A percentile compares a stretch with the other conserved stretches of the same genome.
phyloP scores from a whole-genome alignment of 2,888 invertebrate species.

The Phrixothrix hirtus region DNA sequence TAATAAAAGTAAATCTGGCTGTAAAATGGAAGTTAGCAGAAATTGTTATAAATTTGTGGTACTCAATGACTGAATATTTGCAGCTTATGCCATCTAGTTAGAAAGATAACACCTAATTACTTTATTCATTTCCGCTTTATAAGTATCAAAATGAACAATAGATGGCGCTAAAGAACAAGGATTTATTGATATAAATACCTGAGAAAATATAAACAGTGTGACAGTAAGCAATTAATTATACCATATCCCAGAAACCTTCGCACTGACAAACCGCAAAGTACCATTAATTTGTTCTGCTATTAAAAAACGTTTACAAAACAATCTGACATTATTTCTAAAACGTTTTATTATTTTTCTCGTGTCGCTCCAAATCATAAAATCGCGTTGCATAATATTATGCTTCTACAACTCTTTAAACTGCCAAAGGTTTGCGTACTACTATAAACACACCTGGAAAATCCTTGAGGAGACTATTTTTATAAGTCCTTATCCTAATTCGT shows the following conservation, averaged over 20 bases:
- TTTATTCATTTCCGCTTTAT: not conserved
- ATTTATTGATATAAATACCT: too few relatives aligned
- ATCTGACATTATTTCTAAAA: slow-evolving; percentile 15
- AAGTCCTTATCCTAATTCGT: slow-evolving; percentile 39
- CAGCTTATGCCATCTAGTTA: too few relatives aligned
- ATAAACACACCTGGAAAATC: slow-evolving; percentile 31
- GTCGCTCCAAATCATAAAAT: slow-evolving; percentile 20
- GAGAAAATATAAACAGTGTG: not conserved
- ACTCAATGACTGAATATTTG: too few relatives aligned
- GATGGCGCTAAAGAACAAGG: not conserved
- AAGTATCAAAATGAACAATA: not conserved
- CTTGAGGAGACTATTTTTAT: slow-evolving; percentile 35
- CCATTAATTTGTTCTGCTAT: slow-evolving; percentile 14
- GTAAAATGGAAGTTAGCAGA: too few relatives aligned
- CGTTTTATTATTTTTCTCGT: slow-evolving; percentile 19
- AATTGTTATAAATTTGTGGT: too few relatives aligned
- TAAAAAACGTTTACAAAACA: slow-evolving; percentile 11
- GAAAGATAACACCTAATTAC: too few relatives aligned
- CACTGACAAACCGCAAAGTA: slow-evolving; percentile 6
- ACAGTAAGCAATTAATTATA: slow-evolving; percentile 4
- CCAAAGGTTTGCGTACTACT: slow-evolving; percentile 5
- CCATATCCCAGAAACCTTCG: slow-evolving; percentile 2
- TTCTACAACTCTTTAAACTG: not conserved
- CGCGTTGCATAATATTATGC: slow-evolving; percentile 12
- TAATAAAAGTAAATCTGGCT: too few relatives aligned